phyloP scores from a whole-genome alignment of 2,797 vertebrate genomes.

The Alouatta caraya region DNA sequence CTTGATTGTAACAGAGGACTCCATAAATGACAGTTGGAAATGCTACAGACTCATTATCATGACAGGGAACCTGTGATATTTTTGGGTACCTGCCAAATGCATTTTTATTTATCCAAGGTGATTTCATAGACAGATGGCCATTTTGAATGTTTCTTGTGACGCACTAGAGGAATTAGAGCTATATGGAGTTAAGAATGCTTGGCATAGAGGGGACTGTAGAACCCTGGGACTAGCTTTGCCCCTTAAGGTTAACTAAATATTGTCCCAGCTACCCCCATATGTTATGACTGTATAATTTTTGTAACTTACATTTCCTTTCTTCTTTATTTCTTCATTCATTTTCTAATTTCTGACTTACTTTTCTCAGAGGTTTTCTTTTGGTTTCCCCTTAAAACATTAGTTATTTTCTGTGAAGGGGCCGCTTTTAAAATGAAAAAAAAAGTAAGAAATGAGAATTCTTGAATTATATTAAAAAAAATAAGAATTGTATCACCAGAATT shows the following conservation, averaged over 20 bases:
- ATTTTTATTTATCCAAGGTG: slow-evolving; percentile 25
- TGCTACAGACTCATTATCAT: neutral
- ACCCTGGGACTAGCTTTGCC: neutral
- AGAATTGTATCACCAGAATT: neutral
- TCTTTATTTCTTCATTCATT: slow-evolving; percentile 21
- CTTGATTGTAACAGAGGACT: neutral
- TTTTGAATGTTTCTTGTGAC: neutral
- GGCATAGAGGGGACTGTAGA: neutral
- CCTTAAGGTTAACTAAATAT: neutral
- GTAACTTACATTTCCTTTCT: slow-evolving; percentile 14
- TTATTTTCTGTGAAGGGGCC: neutral
- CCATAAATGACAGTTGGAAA: slow-evolving; percentile 44
- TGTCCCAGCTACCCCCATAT: neutral
- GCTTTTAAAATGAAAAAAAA: neutral
- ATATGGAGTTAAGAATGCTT: neutral
- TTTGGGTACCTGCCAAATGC: neutral
- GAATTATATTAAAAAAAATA: neutral
- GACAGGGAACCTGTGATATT: neutral
- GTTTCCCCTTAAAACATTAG: neutral
- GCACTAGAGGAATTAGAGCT: neutral
- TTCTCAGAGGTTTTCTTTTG: neutral
- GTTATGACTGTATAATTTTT: neutral
- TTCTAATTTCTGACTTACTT: slow-evolving; percentile 24
- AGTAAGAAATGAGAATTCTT: neutral
- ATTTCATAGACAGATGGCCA: slow-evolving; percentile 25